Evolutionary conservation across 2,888 invertebrate species (phyloP), one percentile per base, ranked within the genome.

Genomic region (Zonitis immaculata): DNA sequence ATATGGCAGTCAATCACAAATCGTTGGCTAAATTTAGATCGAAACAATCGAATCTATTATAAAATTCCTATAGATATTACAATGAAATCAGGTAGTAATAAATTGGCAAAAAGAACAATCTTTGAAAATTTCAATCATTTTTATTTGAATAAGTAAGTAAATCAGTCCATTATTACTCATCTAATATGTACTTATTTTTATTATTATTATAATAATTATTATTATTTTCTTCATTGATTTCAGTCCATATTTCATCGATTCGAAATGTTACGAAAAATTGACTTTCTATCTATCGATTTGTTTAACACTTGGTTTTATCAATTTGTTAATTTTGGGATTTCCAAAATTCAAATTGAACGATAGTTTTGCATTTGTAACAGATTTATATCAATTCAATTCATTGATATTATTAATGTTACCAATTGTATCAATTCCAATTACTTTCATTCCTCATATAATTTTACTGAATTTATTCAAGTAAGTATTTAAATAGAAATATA

Each of bases 291-390:
- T 65, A 14, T 67, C 66, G 1, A 61, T 60, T 18, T 30, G 61
- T 25, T 32, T 65, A 35, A 59, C 58, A 7, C 57, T 59, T n/a
- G 66, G 54, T 52, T 18, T 54, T 7, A 18, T 57, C 1, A 51
- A 52, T 44, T 48, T 68, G 56, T 26, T 59, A 6, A 35, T 65
- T 1, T 64, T 62, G 50, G 60, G 62, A 9, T 44, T 59, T 16
- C 70, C 70, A 8, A 57, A 46, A 26, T 57, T 69, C 25, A 47
- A 59, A 16, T 35, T 57, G 20, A 65, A 53, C 8, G 69, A 69
- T 49, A 57, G 54, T 42, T 56, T 69, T 20, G 59, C 49, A 14
- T 14, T 46, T 7, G 52, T 53, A 39, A 14, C 46, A 6, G 42
- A 56, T 3, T n/a, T n/a, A n/a, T n/a, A n/a, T n/a, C n/a, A n/a